Evolutionary conservation across 2,113 vertebrate species (phyloP).

Genomic region (Alethe castanea): DNA sequence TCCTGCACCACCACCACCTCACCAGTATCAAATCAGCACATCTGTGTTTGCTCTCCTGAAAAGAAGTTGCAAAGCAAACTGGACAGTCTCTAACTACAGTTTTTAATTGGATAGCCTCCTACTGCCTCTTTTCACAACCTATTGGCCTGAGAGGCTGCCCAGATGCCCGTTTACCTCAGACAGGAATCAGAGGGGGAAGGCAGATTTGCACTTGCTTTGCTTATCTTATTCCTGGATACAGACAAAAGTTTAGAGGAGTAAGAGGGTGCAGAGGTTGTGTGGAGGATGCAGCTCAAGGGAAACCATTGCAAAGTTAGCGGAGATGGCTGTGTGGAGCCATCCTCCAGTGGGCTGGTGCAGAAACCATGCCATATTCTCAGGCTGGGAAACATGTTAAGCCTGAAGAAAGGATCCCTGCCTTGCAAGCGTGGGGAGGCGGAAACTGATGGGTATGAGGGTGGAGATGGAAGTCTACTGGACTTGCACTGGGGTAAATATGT

Average conservation of each 20-base stretch:
- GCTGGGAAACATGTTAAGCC: not conserved
- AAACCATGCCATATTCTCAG: not conserved
- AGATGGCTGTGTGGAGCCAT: not conserved
- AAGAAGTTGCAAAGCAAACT: not conserved
- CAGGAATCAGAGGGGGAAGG: not conserved
- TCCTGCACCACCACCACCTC: not conserved
- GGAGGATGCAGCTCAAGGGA: not conserved
- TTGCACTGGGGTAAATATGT: not conserved
- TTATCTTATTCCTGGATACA: not conserved
- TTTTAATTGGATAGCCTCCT: not conserved
- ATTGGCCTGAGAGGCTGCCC: not conserved
- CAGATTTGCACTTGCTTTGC: not conserved
- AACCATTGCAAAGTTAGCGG: not conserved
- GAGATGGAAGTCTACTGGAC: not conserved
- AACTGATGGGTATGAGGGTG: not conserved
- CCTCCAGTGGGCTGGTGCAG: not conserved
- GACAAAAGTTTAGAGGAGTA: not conserved
- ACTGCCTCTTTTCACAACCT: not conserved
- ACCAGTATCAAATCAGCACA: not conserved
- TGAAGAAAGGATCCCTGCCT: not conserved
- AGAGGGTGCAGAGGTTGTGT: not conserved
- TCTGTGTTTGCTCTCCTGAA: not conserved
- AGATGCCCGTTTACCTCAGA: not conserved
- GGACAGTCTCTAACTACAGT: not conserved
- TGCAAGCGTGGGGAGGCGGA: accelerated